Evolutionary conservation across 2,888 invertebrate genomes (phyloP).

Genomic region (Incurvaria masculella): DNA sequence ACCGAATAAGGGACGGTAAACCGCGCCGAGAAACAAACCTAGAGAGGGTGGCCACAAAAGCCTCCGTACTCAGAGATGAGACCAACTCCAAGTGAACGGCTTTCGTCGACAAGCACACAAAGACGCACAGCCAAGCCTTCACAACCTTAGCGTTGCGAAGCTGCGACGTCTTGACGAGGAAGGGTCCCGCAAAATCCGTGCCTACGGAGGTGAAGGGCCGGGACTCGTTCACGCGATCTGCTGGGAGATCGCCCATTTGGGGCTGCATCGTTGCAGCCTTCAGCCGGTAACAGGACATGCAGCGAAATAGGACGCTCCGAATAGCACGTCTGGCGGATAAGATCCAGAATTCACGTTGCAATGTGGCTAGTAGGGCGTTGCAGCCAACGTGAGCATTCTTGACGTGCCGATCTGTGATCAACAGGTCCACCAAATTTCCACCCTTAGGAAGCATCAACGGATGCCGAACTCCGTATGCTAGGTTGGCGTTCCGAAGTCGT

Average conservation of each 20-base stretch:
- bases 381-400: not conserved
- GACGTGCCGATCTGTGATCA: not conserved
- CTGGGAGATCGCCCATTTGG: slow-evolving; percentile 1
- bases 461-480: not conserved
- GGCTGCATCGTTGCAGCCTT: not conserved
- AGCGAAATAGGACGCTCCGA: not conserved
- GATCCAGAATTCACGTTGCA: not conserved
- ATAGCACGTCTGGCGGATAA: not conserved
- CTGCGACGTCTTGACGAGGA: not conserved
- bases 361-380: not conserved
- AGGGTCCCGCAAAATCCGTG: slow-evolving; percentile 1
- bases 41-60: not conserved
- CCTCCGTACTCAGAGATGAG: not conserved
- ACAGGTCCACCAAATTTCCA: not conserved
- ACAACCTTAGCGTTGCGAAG: not conserved
- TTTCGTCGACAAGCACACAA: slow-evolving; percentile 1
- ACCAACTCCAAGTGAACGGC: slow-evolving; percentile 2
- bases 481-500: not conserved
- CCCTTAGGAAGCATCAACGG: not conserved
- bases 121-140: slow-evolving; percentile 1
- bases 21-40: slow-evolving; percentile 3
- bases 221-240: not conserved
- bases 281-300: not conserved
- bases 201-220: not conserved
- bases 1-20: not conserved